Percentiles rank a stretch among this genome's conserved stretches.
Conservation (phyloP, 2,888 invertebrate species). For the Lepidocyrtinus sp. region DNA sequence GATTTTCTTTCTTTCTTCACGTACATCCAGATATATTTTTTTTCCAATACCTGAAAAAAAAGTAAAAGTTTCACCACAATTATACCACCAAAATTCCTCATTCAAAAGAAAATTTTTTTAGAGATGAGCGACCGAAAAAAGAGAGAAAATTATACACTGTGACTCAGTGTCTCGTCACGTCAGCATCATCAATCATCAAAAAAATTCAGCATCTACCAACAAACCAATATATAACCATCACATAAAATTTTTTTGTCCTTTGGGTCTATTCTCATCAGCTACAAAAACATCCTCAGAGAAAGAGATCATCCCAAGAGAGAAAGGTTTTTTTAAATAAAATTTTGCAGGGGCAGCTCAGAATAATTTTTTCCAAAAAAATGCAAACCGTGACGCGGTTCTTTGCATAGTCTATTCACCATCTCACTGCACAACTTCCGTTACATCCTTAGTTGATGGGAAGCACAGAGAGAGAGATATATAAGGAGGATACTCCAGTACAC, state of each 20-base stretch:
- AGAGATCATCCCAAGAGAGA: slow-evolving; percentile 3
- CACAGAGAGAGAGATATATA: slow-evolving; percentile 4
- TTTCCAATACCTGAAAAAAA: too few relatives aligned
- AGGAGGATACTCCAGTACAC: slow-evolving; percentile 42
- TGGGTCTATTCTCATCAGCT: background rate
- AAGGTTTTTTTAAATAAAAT: background rate
- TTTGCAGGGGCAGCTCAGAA: slow-evolving; percentile 22
- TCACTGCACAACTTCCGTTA: slow-evolving; percentile 29
- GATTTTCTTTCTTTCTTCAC: background rate
- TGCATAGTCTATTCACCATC: slow-evolving; percentile 37
- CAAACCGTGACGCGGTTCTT: slow-evolving; percentile 55
- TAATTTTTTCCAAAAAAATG: slow-evolving; percentile 19
- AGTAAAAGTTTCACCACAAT: background rate
- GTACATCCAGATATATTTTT: background rate
- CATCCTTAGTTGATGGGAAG: slow-evolving; percentile 1
- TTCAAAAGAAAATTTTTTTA: background rate
- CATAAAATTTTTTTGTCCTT: background rate
- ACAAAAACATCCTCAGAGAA: slow-evolving; percentile 2
- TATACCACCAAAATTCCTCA: background rate
- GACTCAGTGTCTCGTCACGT: slow-evolving; percentile 48
- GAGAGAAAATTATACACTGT: slow-evolving; percentile 46
- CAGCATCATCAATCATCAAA: slow-evolving; percentile 31
- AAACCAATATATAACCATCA: too few relatives aligned
- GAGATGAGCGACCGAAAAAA: background rate
- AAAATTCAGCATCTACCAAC: too few relatives aligned